Evolutionary conservation across 2,888 invertebrate species (phyloP).

Genomic region (Diaphora mendica): DNA sequence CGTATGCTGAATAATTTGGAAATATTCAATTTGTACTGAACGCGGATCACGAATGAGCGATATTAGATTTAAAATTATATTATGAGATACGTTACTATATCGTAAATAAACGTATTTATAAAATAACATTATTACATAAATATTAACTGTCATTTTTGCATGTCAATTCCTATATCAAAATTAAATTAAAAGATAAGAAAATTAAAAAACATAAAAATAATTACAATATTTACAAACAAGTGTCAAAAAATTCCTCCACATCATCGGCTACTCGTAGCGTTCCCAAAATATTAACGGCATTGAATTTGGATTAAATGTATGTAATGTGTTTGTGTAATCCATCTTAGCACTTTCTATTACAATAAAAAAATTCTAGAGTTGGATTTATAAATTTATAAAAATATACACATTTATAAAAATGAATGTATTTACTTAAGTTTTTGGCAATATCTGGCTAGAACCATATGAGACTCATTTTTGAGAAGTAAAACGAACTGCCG

Average conservation of each 20-base stretch:
- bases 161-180: no score
- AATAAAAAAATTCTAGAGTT: no score
- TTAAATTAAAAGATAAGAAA: no score
- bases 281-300: no score
- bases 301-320: no score
- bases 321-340: no score
- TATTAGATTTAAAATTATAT: constrained; percentile 14
- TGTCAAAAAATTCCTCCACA: no score
- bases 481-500: background rate
- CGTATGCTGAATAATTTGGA: constrained; percentile 13
- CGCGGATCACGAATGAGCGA: constrained; percentile 7
- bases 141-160: no score
- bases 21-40: constrained; percentile 11
- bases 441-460: background rate
- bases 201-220: no score
- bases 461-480: background rate
- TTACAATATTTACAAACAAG: no score
- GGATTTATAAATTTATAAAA: background rate
- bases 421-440: background rate
- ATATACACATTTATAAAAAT: background rate
- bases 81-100: background rate
- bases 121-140: background rate
- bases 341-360: background rate
- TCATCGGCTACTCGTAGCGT: no score
- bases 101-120: background rate